Evolutionary conservation across 2,888 invertebrate species (phyloP).

Genomic region (Monochamus alternatus): DNA sequence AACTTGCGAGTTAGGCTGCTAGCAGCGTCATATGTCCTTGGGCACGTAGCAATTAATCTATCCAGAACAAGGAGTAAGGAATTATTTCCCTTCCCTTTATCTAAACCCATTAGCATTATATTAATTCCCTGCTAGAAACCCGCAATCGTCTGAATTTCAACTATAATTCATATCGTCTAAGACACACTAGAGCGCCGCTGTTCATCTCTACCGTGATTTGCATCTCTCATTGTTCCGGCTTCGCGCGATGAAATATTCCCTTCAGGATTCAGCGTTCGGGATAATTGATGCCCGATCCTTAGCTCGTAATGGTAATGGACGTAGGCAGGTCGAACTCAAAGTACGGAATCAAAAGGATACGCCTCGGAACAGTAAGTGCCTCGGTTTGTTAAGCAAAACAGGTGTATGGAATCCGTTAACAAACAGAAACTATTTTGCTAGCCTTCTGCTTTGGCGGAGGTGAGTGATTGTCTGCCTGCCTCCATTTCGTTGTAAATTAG

Average conservation of each 20-base stretch:
- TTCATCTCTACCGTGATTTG: conserved; percentile 1
- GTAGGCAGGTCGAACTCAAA: neutral
- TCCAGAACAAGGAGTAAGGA: no score
- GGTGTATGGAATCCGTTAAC: conserved; percentile 22
- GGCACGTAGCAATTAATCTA: no score
- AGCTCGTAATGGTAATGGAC: conserved; percentile 25
- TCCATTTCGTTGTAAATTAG: no score
- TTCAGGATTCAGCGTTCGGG: conserved; percentile 9
- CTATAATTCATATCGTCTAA: neutral
- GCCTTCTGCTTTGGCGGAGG: neutral
- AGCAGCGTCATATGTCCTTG: no score
- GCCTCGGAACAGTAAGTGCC: neutral
- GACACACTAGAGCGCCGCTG: neutral
- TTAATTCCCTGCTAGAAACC: no score
- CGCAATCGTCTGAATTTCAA: neutral
- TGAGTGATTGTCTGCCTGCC: neutral
- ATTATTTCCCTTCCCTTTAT: no score
- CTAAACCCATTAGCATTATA: no score
- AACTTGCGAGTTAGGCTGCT: no score
- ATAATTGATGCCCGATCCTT: conserved; percentile 30
- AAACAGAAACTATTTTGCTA: conserved; percentile 19
- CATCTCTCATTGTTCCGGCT: conserved; percentile 16
- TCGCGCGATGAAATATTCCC: conserved; percentile 15
- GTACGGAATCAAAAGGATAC: conserved; percentile 6
- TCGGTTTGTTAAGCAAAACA: conserved; percentile 23